phyloP scores from a whole-genome alignment of 1,140 invertebrate genomes.

The Melipona quadrifasciata region DNA sequence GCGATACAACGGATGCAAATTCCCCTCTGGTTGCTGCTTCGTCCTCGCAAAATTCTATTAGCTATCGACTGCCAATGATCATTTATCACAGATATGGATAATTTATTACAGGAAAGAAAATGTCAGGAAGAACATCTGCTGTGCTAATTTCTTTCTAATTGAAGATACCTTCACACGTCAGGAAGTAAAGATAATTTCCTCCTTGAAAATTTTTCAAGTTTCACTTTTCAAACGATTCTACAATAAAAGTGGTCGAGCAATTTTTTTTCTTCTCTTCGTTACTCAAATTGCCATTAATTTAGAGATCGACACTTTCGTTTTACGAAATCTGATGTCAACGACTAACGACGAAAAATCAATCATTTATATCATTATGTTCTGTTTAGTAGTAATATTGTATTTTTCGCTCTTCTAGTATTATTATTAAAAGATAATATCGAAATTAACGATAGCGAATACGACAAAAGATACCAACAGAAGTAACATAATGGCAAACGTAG shows the following conservation, averaged over 20 bases:
- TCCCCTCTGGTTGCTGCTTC: not conserved
- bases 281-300: not conserved
- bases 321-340: not conserved
- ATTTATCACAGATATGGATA: too few species aligned
- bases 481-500: slow-evolving; percentile 11
- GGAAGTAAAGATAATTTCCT: not conserved
- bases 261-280: not conserved
- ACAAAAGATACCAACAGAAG: not conserved
- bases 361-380: not conserved
- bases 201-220: not conserved
- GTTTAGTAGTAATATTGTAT: not conserved
- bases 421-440: not conserved
- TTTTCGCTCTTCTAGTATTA: not conserved
- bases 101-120: not conserved
- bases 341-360: too few species aligned
- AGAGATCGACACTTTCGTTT: not conserved
- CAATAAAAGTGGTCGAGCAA: too few species aligned
- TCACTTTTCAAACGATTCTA: too few species aligned
- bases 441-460: not conserved
- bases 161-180: not conserved
- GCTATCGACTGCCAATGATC: too few species aligned
- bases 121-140: not conserved
- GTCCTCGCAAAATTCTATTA: not conserved
- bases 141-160: not conserved
- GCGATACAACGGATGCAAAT: not conserved